Conservation (phyloP, 1,140 invertebrate genomes). For the Argopecten irradians region DNA sequence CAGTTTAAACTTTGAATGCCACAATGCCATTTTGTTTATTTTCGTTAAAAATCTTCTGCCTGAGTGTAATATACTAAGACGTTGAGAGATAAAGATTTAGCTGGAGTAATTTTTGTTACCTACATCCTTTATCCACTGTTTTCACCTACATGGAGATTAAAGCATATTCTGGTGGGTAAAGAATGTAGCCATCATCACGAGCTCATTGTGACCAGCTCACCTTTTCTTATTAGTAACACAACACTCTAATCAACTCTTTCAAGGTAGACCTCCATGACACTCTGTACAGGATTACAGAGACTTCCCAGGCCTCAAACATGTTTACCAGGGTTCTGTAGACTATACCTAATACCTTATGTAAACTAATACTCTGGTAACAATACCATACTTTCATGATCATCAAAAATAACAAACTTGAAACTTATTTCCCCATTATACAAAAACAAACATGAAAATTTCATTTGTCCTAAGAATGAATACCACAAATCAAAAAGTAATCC, state of each 20-base stretch:
- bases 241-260: slow-evolving; percentile 9
- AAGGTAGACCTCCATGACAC: background rate
- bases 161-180: background rate
- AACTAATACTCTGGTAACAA: background rate
- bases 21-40: background rate
- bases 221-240: slow-evolving; percentile 16
- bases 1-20: background rate
- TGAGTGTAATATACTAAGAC: background rate
- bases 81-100: background rate
- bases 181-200: background rate
- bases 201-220: slow-evolving; percentile 10
- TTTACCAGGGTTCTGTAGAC: background rate
- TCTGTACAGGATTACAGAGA: background rate
- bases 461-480: too few relatives aligned
- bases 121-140: background rate
- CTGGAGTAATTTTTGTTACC: background rate
- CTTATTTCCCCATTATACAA: too few relatives aligned
- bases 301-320: background rate
- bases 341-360: background rate
- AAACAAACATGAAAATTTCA: too few relatives aligned
- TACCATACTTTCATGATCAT: background rate
- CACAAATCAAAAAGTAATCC: too few relatives aligned
- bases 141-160: background rate
- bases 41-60: background rate
- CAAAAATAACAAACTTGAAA: background rate